Evolutionary conservation across 64 coral and sea anemone genomes (phyloP).

Genomic region (Astreopora myriophthalma): DNA sequence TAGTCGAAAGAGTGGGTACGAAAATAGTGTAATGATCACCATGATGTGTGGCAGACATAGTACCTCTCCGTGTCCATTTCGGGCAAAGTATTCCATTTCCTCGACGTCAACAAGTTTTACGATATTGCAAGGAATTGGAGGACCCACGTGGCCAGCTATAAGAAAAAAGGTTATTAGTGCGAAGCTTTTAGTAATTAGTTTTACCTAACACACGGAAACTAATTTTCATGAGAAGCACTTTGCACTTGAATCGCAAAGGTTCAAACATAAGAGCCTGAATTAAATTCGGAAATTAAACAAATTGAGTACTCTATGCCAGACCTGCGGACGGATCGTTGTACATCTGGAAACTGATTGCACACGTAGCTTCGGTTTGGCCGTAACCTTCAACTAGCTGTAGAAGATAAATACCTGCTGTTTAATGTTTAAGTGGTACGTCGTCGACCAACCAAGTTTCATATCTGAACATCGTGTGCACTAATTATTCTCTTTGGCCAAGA

Average conservation of each 20-base stretch:
- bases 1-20: too few species aligned
- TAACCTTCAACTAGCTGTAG: conserved; percentile 79
- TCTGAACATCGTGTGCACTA: background rate
- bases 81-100: conserved; percentile 86
- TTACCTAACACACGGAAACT: too few species aligned
- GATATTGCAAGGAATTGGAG: conserved; percentile 63
- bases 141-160: conserved; percentile 79
- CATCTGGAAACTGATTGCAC: conserved; percentile 36
- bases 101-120: conserved; percentile 88
- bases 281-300: too few species aligned
- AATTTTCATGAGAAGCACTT: too few species aligned
- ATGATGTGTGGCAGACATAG: background rate
- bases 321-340: conserved; percentile 50
- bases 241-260: too few species aligned
- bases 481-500: too few species aligned
- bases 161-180: background rate
- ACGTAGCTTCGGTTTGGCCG: conserved; percentile 87
- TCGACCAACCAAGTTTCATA: background rate
- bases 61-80: conserved; percentile 84
- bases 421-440: background rate
- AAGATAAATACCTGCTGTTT: background rate
- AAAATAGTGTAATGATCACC: too few species aligned
- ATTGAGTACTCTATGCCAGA: background rate
- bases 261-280: too few species aligned
- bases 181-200: too few species aligned